These are phyloP conservation scores for Hydroisotoma schaefferi DNA, from an alignment of 2,888 invertebrate genomes.

Conservation along the genomic window DNA sequence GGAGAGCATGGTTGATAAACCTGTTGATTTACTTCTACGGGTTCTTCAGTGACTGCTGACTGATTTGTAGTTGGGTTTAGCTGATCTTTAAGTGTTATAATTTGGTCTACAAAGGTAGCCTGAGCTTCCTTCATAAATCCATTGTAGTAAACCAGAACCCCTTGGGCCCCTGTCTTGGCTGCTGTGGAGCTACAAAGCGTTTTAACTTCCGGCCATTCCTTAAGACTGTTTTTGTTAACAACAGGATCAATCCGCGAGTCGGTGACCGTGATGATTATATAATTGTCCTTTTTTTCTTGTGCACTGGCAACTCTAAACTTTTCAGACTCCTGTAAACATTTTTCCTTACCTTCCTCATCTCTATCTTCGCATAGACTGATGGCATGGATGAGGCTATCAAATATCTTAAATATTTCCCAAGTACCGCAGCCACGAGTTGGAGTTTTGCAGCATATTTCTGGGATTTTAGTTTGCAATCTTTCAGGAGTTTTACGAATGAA, in stretches of 20 bases:
- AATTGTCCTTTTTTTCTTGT: not conserved
- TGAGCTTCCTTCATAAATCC: not conserved
- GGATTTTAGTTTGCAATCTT: not conserved
- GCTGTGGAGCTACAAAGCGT: not conserved
- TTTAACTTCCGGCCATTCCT: not conserved
- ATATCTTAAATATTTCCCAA: not conserved
- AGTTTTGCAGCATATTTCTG: not conserved
- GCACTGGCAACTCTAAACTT: not conserved
- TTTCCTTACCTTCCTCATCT: not conserved
- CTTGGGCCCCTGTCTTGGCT: not conserved
- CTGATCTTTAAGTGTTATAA: too few relatives aligned
- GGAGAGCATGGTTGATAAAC: too few relatives aligned
- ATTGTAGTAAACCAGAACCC: not conserved
- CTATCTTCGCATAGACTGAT: not conserved
- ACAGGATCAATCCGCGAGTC: not conserved
- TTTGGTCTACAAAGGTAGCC: not conserved
- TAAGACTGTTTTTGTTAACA: not conserved
- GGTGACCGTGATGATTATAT: not conserved
- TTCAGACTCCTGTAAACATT: not conserved
- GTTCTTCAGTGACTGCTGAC: too few relatives aligned
- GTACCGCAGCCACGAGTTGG: not conserved
- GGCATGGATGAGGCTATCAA: not conserved
- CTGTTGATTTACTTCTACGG: too few relatives aligned
- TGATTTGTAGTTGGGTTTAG: too few relatives aligned
- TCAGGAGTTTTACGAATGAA: too few relatives aligned